Base-by-base conservation (phyloP, 2,888 invertebrate species). In the Gymnosoma rotundatum region DNA sequence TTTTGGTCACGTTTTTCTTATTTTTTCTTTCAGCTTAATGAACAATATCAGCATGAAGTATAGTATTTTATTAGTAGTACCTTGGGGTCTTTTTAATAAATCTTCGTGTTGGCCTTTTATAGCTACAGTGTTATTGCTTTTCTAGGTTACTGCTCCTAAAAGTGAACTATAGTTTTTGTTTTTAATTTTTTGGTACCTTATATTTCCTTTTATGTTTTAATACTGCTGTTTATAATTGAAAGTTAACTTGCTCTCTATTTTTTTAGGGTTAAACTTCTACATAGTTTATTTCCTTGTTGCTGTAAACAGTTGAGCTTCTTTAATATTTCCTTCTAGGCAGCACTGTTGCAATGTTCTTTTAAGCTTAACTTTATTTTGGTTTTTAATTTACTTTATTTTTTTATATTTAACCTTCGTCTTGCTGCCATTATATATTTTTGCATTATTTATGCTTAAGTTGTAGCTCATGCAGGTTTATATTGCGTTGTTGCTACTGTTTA, bases 371-470 rank as follows among this genome's bases (percentile, higher is more conserved):
- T 42, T 45, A 32, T 60, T 70, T 58, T 14, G 48, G 16, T 16
- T 56, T 56, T 32, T 45, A 38, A 54, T 50, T 64, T 14, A 32
- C 67, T 66, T 45, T 63, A 2, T 25, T 54, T 69, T 76, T 48
- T 81, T 67, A 25, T 45, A 20, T 20, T 56, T 20, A 45, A 21
- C 67, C 74, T 83, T 67, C 63, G 63, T 67, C 20, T 67, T 76
- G 66, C 52, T 84, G 75, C 83, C 38, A 56, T 78, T 78, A 73
- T 38, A 76, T 78, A 79, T 82, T 78, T 78, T 83, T 86, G 86
- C 83, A 84, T 86, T 84, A 82, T 86, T 86, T 86, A 86, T 86
- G 78, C 67, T 70, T 58, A 85, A 85, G 66, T 78, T 83, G 82
- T 76, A 79, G 67, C 72, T 85, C 81, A 74, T 66, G 66, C 81